Base-by-base conservation (phyloP, 2,797 vertebrate genomes). In the Acipenser ruthenus region DNA sequence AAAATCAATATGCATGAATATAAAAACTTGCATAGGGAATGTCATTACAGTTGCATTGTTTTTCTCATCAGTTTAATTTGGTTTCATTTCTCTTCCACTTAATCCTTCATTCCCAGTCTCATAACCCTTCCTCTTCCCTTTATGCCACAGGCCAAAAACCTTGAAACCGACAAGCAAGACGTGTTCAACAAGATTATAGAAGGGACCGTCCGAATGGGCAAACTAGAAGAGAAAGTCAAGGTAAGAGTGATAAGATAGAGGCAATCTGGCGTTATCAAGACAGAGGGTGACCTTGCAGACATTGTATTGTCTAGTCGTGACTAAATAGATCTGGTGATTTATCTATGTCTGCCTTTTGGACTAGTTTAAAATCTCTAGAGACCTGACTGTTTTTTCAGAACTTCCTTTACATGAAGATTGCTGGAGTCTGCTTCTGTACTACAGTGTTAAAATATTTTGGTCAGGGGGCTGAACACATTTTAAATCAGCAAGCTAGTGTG, bases 151-250 rank as follows among this genome's bases (percentile, higher is more conserved):
- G 84, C 90, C 23, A 91, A 79, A 4, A 82, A 76, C 68, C 82
- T 98, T 74, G 89, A 95, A 78, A 89, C 86, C 53, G 91, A 96
- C 78, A 98, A 96, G 73, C 74, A 90, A 0, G 87, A 84, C 3
- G 88, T 85, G 68, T 77, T 95, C 63, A 79, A 83, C 71, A 90
- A 78, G 78, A 80, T 93, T 60, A 60, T 92, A 52, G 85, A 93
- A 72, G 88, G 86, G 75, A 93, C 87, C 0, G 67, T 92, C n/a
- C 90, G 75, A 61, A 83, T 97, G 6, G 92, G 90, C 71, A 95
- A 81, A 71, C 52, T 97, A 11, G 86, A 97, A 76, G 92, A 97
- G 74, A 92, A 92, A 72, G 82, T 98, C 67, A 94, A 95, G 90
- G 96, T 98, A 82, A 88, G 90, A 49, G 11, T 18, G 18, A 18